phyloP scores from a whole-genome alignment of 1,140 invertebrate genomes.

The Drosophila pallidifrons region DNA sequence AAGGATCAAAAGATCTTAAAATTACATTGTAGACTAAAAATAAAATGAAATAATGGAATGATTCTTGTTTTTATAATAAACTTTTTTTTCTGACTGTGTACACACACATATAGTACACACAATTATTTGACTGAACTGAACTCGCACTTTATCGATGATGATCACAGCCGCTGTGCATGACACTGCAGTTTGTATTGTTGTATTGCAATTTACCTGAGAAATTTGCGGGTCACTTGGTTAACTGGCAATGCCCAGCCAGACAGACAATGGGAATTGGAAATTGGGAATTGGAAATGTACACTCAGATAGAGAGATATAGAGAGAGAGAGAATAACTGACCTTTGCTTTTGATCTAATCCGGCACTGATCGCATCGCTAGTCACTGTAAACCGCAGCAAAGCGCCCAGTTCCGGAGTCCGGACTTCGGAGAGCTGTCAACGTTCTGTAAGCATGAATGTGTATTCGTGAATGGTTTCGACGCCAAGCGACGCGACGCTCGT shows the following conservation, averaged over 20 bases:
- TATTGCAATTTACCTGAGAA: neutral
- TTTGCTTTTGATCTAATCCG: constrained; percentile 44
- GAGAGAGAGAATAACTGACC: constrained; percentile 21
- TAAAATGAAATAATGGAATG: no score
- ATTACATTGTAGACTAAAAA: no score
- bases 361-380: constrained; percentile 42
- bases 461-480: constrained; percentile 22
- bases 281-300: neutral
- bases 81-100: no score
- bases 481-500: constrained; percentile 26
- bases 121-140: neutral
- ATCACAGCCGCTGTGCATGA: neutral
- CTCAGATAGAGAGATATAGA: no score
- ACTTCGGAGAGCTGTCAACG: constrained; percentile 51
- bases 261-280: constrained; percentile 17
- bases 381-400: constrained; percentile 67
- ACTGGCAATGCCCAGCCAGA: neutral
- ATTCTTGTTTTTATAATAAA: no score
- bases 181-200: constrained; percentile 6
- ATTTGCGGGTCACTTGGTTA: constrained; percentile 28
- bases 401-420: constrained; percentile 71
- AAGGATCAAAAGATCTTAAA: no score
- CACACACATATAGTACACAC: no score
- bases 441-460: neutral
- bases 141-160: neutral